Evolutionary conservation across 2,797 vertebrate species (phyloP), one percentile per base, ranked within the genome.

Genomic region (Cyprinella venusta): DNA sequence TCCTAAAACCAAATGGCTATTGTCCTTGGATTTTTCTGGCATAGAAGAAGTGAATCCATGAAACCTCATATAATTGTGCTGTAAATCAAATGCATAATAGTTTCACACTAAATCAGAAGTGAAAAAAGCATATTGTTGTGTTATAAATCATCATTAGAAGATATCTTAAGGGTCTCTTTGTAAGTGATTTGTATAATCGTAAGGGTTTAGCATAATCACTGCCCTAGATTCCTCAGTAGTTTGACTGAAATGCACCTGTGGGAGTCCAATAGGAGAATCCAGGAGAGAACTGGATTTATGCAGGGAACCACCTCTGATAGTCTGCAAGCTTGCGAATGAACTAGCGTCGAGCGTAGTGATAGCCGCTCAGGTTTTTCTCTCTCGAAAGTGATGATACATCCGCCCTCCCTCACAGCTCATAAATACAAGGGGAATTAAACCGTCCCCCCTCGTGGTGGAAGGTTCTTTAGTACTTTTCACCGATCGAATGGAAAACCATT

Each of bases 151-250:
- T 8, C 5, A 63, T 24, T 59, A 56, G 19, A 63, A 59, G 54
- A 45, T 67, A 75, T 84, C 79, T 82, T 40, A 65, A 79, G 84
- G 48, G 84, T 48, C 82, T 79, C n/a, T 81, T 81, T 2, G 15
- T 72, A 79, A 80, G 76, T 52, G 64, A 77, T 82, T 81, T 78
- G 74, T 88, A 82, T 86, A 82, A 61, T 70, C 26, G 16, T 70
- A 52, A 65, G 52, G 81, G 52, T n/a, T n/a, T n/a, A n/a, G n/a
- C 88, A 84, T 86, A 89, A 89, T 91, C 86, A 83, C 83, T 83
- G 72, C 77, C 82, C 88, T 84, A 84, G 69, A 84, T 87, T 90
- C 72, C 19, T 85, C 82, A 80, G 76, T 85, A 87, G 88, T 85
- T 87, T 86, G 48, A 78, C 77, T 89, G 76, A 74, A 85, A 89